These are phyloP conservation scores for Rhinopomastus cyanomelas DNA, from an alignment of 2,113 vertebrate species.

Conservation along the genomic window DNA sequence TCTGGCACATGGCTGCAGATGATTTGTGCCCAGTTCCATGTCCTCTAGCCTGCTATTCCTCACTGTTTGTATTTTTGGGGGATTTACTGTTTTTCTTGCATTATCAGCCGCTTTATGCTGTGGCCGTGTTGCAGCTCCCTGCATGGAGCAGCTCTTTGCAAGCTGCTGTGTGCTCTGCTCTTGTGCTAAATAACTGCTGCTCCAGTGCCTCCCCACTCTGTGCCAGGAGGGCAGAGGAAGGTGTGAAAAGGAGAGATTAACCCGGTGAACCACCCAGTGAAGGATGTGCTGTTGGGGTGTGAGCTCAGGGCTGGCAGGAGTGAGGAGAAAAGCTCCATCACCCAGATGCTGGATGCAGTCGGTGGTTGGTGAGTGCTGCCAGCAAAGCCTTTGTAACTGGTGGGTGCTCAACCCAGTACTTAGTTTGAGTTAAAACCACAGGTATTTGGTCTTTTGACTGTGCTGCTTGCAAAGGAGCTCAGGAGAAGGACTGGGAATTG, in stretches of 20 bases:
- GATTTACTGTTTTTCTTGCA: neutral
- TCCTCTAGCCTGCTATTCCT: neutral
- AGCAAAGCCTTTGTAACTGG: neutral
- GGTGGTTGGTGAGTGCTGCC: neutral
- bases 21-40: fast-evolving
- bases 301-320: neutral
- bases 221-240: neutral
- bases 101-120: fast-evolving
- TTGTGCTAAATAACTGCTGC: neutral
- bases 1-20: neutral
- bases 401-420: neutral
- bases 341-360: fast-evolving
- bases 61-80: neutral
- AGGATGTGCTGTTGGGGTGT: neutral
- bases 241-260: constrained; percentile 15
- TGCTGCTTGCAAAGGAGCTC: neutral
- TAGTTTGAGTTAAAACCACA: neutral
- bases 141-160: neutral
- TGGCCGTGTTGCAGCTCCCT: neutral
- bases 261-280: neutral
- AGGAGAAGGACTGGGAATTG: neutral
- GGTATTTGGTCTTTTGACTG: fast-evolving
- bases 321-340: no score
- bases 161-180: neutral
- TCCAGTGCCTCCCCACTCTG: neutral